Evolutionary conservation across 2,888 invertebrate genomes (phyloP).

Genomic region (Lepidonotus clava): DNA sequence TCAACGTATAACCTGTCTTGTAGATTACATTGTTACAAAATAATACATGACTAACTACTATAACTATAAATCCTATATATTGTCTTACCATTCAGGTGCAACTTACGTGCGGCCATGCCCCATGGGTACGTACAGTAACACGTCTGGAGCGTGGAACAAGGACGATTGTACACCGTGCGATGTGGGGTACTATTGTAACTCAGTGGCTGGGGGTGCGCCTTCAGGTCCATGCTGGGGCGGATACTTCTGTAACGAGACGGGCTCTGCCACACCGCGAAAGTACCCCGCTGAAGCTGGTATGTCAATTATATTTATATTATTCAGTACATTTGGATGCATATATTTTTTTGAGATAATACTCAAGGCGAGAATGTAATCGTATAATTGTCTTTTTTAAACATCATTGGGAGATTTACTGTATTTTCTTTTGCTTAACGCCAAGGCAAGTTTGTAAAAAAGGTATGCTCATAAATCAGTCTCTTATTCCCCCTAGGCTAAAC

Average conservation of each 20-base stretch:
- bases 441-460: no score
- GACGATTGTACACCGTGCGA: conserved; percentile 76
- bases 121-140: conserved; percentile 78
- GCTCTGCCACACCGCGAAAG: conserved; percentile 71
- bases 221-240: conserved; percentile 68
- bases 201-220: conserved; percentile 68
- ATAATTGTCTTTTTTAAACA: no score
- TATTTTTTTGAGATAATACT: background rate
- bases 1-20: no score
- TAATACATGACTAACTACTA: no score
- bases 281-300: conserved; percentile 59
- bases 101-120: conserved; percentile 75
- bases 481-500: no score
- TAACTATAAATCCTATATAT: no score
- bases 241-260: conserved; percentile 75
- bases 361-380: no score
- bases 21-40: no score
- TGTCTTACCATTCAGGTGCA: no score
- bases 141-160: conserved; percentile 75
- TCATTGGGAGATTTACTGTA: no score
- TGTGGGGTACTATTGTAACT: conserved; percentile 74
- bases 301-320: background rate
- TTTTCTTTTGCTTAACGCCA: no score
- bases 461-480: no score
- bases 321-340: background rate